Evolutionary conservation across 2,797 vertebrate genomes (phyloP).

Genomic region (Zenarchopterus dispar): DNA sequence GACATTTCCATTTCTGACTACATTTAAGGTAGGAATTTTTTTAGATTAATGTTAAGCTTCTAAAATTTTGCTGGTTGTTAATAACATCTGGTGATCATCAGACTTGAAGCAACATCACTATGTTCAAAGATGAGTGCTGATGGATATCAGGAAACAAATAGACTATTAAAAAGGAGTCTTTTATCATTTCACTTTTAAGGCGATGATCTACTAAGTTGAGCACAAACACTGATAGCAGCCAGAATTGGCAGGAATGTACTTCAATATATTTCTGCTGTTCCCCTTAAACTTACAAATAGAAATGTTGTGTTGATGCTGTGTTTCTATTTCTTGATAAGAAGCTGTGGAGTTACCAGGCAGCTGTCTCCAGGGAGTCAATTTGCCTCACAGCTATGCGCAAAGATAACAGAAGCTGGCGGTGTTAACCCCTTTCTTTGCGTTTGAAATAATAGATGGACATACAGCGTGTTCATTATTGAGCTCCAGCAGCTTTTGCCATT

Average conservation of each 20-base stretch:
- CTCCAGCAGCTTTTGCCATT: conserved; percentile 1
- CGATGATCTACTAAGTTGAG: conserved; percentile 9
- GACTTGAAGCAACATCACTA: not conserved
- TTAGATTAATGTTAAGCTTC: too few relatives aligned
- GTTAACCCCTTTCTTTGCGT: conserved; percentile 7
- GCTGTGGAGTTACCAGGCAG: conserved; percentile 19
- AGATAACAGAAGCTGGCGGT: conserved; percentile 2
- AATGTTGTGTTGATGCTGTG: conserved; percentile 1
- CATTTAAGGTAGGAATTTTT: too few relatives aligned
- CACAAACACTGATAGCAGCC: not conserved
- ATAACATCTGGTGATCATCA: not conserved
- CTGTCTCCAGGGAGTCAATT: conserved; percentile 14
- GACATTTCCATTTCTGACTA: too few relatives aligned
- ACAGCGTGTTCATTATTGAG: not conserved
- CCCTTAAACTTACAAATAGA: conserved; percentile 8
- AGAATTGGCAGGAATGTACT: not conserved
- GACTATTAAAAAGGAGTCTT: not conserved
- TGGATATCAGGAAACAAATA: not conserved
- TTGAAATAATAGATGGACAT: not conserved
- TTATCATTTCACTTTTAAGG: not conserved
- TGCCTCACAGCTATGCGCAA: conserved; percentile 2
- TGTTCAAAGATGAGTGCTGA: conserved; percentile 1
- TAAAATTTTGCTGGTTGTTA: too few relatives aligned
- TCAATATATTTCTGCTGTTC: conserved; percentile 4
- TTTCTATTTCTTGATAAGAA: not conserved